Evolutionary conservation across 2,797 vertebrate species (phyloP).

Genomic region (Naso thynnoides): DNA sequence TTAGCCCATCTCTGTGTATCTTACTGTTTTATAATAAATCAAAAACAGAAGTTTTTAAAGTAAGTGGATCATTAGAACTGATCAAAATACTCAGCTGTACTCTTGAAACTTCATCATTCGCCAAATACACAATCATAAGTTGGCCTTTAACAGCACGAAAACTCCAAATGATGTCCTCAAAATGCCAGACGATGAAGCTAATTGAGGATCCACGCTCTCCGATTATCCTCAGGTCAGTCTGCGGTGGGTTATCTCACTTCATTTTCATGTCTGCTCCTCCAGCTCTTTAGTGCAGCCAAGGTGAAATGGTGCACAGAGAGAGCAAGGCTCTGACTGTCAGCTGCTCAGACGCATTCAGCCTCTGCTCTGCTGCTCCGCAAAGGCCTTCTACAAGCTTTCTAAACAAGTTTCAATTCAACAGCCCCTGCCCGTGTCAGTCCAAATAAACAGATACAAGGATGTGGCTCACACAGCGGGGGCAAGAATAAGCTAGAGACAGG

Average conservation of each 20-base stretch:
- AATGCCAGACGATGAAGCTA: constrained; percentile 26
- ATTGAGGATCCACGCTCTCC: constrained; percentile 14
- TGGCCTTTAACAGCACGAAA: constrained; percentile 15
- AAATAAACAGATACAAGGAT: constrained; percentile 70
- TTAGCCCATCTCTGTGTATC: too few species aligned
- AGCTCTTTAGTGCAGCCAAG: constrained; percentile 60
- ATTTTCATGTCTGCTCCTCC: constrained; percentile 39
- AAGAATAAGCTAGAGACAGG: constrained; percentile 43
- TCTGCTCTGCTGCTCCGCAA: constrained; percentile 44
- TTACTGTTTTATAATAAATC: background rate
- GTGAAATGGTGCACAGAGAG: constrained; percentile 58
- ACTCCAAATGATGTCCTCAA: constrained; percentile 21
- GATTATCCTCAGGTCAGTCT: constrained; percentile 46
- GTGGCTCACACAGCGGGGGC: constrained; percentile 27
- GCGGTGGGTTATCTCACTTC: constrained; percentile 39
- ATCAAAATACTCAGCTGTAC: background rate
- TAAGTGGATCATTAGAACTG: background rate
- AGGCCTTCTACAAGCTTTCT: constrained; percentile 55
- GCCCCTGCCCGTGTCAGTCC: constrained; percentile 63
- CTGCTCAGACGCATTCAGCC: constrained; percentile 51
- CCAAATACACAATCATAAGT: background rate
- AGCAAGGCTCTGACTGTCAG: constrained; percentile 62
- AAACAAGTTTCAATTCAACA: constrained; percentile 65
- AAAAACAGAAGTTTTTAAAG: background rate
- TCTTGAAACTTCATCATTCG: background rate